Conservation (phyloP, 2,888 invertebrate species). For the Trichogramma evanescens region DNA sequence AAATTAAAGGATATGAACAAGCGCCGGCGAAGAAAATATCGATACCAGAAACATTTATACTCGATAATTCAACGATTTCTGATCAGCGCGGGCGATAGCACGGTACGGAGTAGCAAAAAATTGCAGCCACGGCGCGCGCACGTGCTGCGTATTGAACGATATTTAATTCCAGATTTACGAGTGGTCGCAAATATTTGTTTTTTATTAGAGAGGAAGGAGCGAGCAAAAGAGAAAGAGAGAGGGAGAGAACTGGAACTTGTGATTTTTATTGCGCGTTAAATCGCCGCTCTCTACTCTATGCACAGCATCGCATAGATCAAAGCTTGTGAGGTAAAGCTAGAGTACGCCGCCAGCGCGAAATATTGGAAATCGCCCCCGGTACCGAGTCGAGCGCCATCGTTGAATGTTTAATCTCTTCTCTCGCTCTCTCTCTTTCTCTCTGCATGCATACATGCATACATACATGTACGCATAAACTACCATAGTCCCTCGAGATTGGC, state of each 20-base stretch:
- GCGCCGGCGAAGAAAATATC: neutral
- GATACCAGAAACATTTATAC: neutral
- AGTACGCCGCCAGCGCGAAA: slow-evolving; percentile 22
- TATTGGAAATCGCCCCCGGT: slow-evolving; percentile 30
- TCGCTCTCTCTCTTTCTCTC: neutral
- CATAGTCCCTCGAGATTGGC: slow-evolving; percentile 29
- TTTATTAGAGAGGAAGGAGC: slow-evolving; percentile 10
- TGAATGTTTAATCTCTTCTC: slow-evolving; percentile 34
- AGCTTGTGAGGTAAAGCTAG: neutral
- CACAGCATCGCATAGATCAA: neutral
- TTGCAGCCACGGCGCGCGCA: neutral
- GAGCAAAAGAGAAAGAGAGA: neutral
- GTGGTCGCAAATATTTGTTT: slow-evolving; percentile 8
- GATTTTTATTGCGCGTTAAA: slow-evolving; percentile 19
- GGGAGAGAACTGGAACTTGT: slow-evolving; percentile 4
- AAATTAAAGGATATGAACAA: neutral
- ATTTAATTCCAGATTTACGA: slow-evolving; percentile 18
- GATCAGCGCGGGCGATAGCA: neutral
- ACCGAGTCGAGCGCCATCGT: slow-evolving; percentile 28
- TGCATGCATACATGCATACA: slow-evolving; percentile 7
- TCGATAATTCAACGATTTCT: slow-evolving; percentile 8
- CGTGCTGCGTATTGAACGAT: slow-evolving; percentile 6
- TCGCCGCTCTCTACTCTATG: slow-evolving; percentile 13
- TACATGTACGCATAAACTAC: slow-evolving; percentile 18
- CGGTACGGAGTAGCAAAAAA: neutral